phyloP scores from a whole-genome alignment of 2,888 invertebrate genomes.

The Heteropelma amictum region DNA sequence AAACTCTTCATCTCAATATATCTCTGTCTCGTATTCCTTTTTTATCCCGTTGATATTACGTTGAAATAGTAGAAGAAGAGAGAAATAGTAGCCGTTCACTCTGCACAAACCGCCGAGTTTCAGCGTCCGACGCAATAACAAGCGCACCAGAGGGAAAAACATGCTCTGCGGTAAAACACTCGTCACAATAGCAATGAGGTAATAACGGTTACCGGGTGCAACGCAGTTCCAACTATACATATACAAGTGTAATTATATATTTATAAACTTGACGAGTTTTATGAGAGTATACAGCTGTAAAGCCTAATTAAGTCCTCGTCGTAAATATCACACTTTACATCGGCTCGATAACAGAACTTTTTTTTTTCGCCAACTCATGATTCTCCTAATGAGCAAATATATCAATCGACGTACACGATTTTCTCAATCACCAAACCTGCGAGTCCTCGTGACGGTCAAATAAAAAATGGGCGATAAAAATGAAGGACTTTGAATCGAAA shows the following conservation, averaged over 20 bases:
- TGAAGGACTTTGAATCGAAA: no score
- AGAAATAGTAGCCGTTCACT: neutral
- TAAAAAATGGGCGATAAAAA: no score
- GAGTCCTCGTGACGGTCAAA: no score
- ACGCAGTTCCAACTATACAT: conserved; percentile 17
- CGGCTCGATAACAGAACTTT: no score
- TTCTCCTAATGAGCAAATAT: no score
- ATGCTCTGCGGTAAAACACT: conserved; percentile 45
- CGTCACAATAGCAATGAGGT: conserved; percentile 58
- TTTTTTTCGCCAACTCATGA: no score
- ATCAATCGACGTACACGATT: no score
- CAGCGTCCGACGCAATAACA: conserved; percentile 35
- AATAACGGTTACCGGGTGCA: conserved; percentile 49
- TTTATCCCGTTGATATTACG: no score
- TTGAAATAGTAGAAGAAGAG: no score
- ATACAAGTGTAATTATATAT: conserved; percentile 9
- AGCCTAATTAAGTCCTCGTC: conserved; percentile 26
- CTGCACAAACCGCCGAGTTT: conserved; percentile 32
- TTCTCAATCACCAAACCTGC: no score
- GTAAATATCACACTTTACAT: conserved; percentile 5
- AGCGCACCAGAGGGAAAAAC: conserved; percentile 29
- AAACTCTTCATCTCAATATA: conserved; percentile 28
- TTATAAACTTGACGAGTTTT: conserved; percentile 20
- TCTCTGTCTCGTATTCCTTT: conserved; percentile 19
- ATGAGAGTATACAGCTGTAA: neutral